Evolutionary conservation across 2,797 vertebrate species (phyloP).

Genomic region (Parambassis ranga): DNA sequence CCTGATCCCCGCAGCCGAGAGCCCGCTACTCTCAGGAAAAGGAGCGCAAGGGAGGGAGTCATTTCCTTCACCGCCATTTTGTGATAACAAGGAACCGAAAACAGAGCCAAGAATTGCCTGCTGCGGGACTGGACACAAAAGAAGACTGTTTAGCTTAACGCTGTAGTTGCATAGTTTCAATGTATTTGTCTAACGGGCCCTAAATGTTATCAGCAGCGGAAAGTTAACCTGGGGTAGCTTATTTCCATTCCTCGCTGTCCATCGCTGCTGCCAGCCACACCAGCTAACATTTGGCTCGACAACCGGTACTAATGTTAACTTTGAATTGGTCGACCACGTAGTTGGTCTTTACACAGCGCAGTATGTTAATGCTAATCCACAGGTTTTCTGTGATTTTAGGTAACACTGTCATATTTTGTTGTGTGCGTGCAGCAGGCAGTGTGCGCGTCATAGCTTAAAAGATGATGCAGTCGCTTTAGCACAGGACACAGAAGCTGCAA

Average conservation of each 20-base stretch:
- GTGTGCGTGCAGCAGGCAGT: slow-evolving; percentile 1
- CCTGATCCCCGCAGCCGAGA: slow-evolving; percentile 46
- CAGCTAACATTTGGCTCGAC: slow-evolving; percentile 25
- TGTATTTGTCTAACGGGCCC: not conserved
- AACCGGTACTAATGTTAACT: not conserved
- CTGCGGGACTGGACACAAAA: not conserved
- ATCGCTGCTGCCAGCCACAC: slow-evolving; percentile 28
- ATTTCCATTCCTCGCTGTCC: not conserved
- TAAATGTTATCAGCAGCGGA: slow-evolving; percentile 13
- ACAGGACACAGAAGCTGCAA: not conserved
- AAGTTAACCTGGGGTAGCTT: slow-evolving; percentile 33
- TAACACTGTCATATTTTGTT: slow-evolving; percentile 3
- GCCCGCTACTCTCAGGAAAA: slow-evolving; percentile 76
- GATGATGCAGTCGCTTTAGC: slow-evolving; percentile 29
- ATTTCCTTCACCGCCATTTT: slow-evolving; percentile 89
- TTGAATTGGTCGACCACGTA: fast-evolving
- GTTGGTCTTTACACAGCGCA: fast-evolving
- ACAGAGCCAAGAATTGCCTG: slow-evolving; percentile 54
- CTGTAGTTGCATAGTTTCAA: fast-evolving
- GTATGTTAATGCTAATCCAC: fast-evolving
- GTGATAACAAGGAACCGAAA: slow-evolving; percentile 81
- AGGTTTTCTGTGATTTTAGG: fast-evolving
- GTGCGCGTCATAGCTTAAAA: not conserved
- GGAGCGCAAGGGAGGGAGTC: slow-evolving; percentile 80
- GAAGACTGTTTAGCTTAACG: not conserved